Conservation (phyloP, 2,113 vertebrate genomes). For the Pollachius pollachius region DNA sequence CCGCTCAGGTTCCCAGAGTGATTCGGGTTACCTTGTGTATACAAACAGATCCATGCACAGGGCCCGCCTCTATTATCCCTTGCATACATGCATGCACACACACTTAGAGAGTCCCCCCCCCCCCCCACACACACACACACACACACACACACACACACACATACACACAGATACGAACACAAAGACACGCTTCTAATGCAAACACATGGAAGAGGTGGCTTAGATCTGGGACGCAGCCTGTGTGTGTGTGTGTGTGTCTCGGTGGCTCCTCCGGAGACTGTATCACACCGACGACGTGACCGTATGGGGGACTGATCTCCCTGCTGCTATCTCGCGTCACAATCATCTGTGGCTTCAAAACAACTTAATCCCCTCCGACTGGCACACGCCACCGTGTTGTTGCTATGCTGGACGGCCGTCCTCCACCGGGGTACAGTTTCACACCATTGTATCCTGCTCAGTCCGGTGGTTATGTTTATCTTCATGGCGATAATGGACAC, state of each 20-base stretch:
- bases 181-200: no score
- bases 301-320: slow-evolving; percentile 23
- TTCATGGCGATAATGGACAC: slow-evolving; percentile 44
- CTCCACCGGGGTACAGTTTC: slow-evolving; percentile 60
- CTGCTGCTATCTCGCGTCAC: slow-evolving; percentile 29
- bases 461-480: slow-evolving; percentile 54
- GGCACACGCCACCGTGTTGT: slow-evolving; percentile 50
- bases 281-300: slow-evolving; percentile 43
- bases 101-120: slow-evolving; percentile 2
- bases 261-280: slow-evolving; percentile 14
- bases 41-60: slow-evolving; percentile 49
- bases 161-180: slow-evolving; percentile 34
- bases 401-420: slow-evolving; percentile 61
- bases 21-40: slow-evolving; percentile 67
- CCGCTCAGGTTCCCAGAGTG: slow-evolving; percentile 61
- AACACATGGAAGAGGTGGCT: no score
- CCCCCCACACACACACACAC: slow-evolving; percentile 31
- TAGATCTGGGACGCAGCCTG: no score
- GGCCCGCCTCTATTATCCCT: no score
- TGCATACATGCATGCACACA: slow-evolving; percentile 8
- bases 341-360: slow-evolving; percentile 58
- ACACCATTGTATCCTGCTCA: slow-evolving; percentile 62
- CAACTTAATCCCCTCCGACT: slow-evolving; percentile 60
- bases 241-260: slow-evolving; percentile 1
- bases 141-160: slow-evolving; percentile 14